A percentile compares a stretch with the other conserved stretches of the same genome.
phyloP scores from a whole-genome alignment of 2,888 invertebrate species.

The Meta bourneti region DNA sequence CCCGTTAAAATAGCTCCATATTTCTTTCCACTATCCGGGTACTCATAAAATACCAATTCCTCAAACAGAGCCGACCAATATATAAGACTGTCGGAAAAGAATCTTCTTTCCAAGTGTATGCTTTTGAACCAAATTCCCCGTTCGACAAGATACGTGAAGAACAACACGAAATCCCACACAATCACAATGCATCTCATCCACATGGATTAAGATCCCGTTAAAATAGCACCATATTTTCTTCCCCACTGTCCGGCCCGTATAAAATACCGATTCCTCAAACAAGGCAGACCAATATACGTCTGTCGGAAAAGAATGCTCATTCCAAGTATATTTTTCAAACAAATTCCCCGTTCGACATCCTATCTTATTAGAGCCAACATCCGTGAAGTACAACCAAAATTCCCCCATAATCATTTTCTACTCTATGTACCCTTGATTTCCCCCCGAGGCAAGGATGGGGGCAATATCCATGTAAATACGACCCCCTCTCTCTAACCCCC shows the following conservation, averaged over 20 bases:
- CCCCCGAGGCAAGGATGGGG: slow-evolving; percentile 6
- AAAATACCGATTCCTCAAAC: not conserved
- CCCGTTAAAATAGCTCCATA: not conserved
- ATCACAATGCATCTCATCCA: not conserved
- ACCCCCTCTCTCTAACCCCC: slow-evolving; percentile 17
- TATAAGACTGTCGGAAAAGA: too few relatives aligned
- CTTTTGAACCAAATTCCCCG: too few relatives aligned
- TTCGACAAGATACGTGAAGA: too few relatives aligned
- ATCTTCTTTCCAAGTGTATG: too few relatives aligned
- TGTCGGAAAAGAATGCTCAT: slow-evolving; percentile 7
- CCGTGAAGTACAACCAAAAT: slow-evolving; percentile 24
- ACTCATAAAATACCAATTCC: not conserved
- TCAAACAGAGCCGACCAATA: not conserved
- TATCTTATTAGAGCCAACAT: slow-evolving; percentile 59
- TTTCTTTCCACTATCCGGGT: not conserved
- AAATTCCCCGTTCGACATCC: slow-evolving; percentile 23
- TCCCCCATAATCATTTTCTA: slow-evolving; percentile 51
- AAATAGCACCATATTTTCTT: not conserved
- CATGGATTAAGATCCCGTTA: not conserved
- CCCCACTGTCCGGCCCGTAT: too few relatives aligned
- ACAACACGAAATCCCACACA: too few relatives aligned
- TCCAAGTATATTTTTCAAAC: slow-evolving; percentile 19
- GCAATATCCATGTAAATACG: slow-evolving; percentile 71
- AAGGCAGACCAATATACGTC: not conserved
- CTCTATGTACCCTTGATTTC: not conserved